Base-by-base conservation (phyloP, 2,113 vertebrate species). In the Merops nubicus region DNA sequence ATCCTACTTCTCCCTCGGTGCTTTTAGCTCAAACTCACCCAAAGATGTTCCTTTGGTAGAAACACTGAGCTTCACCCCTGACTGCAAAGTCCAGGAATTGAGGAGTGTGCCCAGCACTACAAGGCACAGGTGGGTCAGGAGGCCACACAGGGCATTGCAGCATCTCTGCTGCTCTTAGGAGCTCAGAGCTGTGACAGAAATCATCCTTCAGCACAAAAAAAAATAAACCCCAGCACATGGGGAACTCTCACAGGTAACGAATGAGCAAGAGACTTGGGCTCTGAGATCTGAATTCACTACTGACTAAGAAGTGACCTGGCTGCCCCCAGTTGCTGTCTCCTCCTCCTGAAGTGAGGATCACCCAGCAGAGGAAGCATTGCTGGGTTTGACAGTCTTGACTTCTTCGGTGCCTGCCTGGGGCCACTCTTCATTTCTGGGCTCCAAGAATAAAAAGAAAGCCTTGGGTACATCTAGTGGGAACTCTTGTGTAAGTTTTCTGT, bases 131-230 rank as follows among this genome's bases (percentile, higher is more conserved):
- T 1, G 12, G 2, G 36, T 25, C 57, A 5, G 54, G 33, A 68
- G 62, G 36, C 48, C 26, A 4, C 33, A 6, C 5, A 3, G 67
- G 38, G 33, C 45, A 17, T 5, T 18, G 12, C 29, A 8, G 59
- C 45, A 5, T 8, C 67, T 1, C 0, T 0, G 20, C 84, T 11
- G 2, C 1, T 23, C 1, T 2, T 2, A 47, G 74, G 59, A 3
- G 17, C 78, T n/a, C 18, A 0, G 42, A 40, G 53, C 68, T 33
- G 82, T 26, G 90, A 45, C 69, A 74, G 65, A 45, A 68, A 15
- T 64, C 74, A 23, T 68, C 74, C 81, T 45, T 69, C 90, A 73
- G 90, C 83, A 31, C 59, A 8, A 28, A 28, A 33, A 60, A 33
- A n/a, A 5, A n/a, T n/a, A n/a, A n/a, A n/a, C n/a, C n/a, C n/a